Percentiles rank a stretch among this genome's conserved stretches.
Conservation (phyloP, 1,140 invertebrate genomes). For the Ericerus pela region DNA sequence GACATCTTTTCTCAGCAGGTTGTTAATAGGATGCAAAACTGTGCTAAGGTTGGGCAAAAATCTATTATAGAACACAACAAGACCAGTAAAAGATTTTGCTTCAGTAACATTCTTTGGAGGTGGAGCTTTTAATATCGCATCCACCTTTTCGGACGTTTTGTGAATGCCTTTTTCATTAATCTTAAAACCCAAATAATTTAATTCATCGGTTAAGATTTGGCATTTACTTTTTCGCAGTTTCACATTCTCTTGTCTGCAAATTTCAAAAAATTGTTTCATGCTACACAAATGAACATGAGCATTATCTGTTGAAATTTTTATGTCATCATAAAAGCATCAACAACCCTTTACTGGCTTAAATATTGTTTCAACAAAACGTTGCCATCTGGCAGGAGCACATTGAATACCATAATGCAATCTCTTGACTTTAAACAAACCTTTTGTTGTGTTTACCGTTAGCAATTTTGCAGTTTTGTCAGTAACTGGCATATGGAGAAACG, state of each 20-base stretch:
- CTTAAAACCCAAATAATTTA: constrained; percentile 15
- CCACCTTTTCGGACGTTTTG: constrained; percentile 24
- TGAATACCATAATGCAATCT: constrained; percentile 27
- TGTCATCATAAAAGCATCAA: constrained; percentile 17
- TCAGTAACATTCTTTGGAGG: constrained; percentile 26
- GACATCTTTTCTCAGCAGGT: constrained; percentile 17
- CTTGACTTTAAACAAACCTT: constrained; percentile 25
- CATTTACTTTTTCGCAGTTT: constrained; percentile 14
- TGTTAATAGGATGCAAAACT: constrained; percentile 16
- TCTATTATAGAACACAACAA: constrained; percentile 20
- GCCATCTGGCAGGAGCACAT: constrained; percentile 23
- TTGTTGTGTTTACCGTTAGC: constrained; percentile 26
- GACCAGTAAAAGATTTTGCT: constrained; percentile 18
- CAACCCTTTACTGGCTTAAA: constrained; percentile 13
- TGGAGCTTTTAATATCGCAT: constrained; percentile 27
- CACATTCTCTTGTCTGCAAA: constrained; percentile 8
- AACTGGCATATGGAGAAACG: constrained; percentile 25
- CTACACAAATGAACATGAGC: not conserved
- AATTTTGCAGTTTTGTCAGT: constrained; percentile 24
- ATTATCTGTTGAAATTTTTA: constrained; percentile 13
- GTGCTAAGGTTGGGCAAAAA: constrained; percentile 17
- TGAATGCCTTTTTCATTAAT: constrained; percentile 13
- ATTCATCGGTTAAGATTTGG: constrained; percentile 13
- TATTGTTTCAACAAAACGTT: constrained; percentile 25
- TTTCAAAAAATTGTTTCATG: constrained; percentile 9